phyloP scores from a whole-genome alignment of 2,797 vertebrate genomes.

The Melanotaenia parkinsoni region DNA sequence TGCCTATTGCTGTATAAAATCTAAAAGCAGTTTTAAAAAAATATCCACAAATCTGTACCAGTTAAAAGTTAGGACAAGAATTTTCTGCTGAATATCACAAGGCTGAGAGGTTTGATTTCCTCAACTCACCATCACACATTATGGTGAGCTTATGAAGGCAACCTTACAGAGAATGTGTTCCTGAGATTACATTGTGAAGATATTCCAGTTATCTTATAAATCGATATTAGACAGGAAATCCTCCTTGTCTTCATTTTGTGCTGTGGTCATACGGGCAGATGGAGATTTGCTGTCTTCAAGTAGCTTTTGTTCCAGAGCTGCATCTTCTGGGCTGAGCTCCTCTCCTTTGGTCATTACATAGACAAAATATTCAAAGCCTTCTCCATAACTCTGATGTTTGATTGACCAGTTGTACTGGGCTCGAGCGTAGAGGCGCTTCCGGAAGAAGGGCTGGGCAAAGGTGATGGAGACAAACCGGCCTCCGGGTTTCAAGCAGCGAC shows the following conservation, averaged over 20 bases:
- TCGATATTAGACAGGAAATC: constrained; percentile 87
- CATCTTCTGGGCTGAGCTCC: constrained; percentile 81
- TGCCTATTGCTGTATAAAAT: not conserved
- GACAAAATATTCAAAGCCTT: constrained; percentile 89
- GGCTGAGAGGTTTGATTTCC: not conserved
- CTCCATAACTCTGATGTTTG: constrained; percentile 84
- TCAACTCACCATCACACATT: not conserved
- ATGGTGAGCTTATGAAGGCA: not conserved
- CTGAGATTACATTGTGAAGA: not conserved
- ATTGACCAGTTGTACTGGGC: constrained; percentile 88
- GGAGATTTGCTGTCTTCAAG: constrained; percentile 45
- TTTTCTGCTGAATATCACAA: not conserved
- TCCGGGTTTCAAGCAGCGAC: constrained; percentile 86
- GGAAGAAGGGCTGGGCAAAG: constrained; percentile 91
- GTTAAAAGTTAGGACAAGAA: not conserved
- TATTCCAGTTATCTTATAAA: constrained; percentile 64
- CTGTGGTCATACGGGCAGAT: not conserved
- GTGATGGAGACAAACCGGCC: constrained; percentile 92
- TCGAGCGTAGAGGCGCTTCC: constrained; percentile 88
- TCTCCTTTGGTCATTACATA: constrained; percentile 91
- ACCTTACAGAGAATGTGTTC: not conserved
- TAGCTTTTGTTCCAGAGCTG: constrained; percentile 80
- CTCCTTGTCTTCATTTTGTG: constrained; percentile 73
- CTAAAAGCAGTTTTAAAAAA: not conserved
- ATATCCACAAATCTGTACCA: not conserved